A percentile compares a stretch with the other conserved stretches of the same genome.
Evolutionary conservation across 53 echinoderm and acorn worm genomes (phyloP).

Genomic region (Temnopleurus reevesii): DNA sequence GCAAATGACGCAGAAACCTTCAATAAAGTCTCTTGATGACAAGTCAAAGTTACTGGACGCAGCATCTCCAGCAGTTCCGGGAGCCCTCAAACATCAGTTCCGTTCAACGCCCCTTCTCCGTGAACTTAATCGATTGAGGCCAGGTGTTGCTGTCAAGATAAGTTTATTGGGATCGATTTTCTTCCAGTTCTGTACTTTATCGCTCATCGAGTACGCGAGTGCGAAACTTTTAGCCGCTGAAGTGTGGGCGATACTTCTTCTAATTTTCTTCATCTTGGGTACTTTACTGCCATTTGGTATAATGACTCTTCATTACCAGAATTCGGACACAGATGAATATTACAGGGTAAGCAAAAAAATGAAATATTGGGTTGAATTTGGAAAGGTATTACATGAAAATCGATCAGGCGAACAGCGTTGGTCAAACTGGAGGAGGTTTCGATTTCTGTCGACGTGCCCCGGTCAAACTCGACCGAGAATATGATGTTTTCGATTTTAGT

Average conservation of each 20-base stretch:
- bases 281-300: not conserved
- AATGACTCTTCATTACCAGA: constrained; percentile 32
- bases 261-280: not conserved
- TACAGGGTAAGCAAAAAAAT: constrained; percentile 35
- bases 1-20: not conserved
- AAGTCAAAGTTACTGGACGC: not conserved
- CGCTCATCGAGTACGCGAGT: not conserved
- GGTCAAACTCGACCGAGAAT: too few species aligned
- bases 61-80: not conserved
- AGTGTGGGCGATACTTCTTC: constrained; percentile 23
- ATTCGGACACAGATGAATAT: not conserved
- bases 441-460: too few species aligned
- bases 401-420: too few species aligned
- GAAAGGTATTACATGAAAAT: too few species aligned
- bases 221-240: not conserved
- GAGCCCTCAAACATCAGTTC: constrained; percentile 40
- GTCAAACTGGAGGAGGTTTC: too few species aligned
- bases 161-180: not conserved
- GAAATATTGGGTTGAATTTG: too few species aligned
- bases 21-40: not conserved
- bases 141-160: not conserved
- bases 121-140: not conserved
- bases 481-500: too few species aligned
- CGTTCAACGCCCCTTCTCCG: constrained; percentile 1
- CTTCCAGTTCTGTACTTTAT: not conserved